Percentiles rank a stretch among this genome's conserved stretches.
These are phyloP conservation scores for Eledona agricola DNA, from an alignment of 2,888 invertebrate species.

Conservation along the genomic window DNA sequence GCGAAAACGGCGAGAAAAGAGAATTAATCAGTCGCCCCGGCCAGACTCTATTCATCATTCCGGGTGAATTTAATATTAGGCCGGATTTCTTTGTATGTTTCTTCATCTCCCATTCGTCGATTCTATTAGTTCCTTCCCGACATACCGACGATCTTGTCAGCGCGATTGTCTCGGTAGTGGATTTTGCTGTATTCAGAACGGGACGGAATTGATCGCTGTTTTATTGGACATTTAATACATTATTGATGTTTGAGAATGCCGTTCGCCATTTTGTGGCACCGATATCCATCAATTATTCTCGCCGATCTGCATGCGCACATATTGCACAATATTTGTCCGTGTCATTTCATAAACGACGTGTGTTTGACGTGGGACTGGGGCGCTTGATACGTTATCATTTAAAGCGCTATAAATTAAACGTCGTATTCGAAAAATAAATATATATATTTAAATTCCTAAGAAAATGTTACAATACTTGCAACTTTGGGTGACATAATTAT, in stretches of 20 bases:
- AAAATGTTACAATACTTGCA: slow-evolving; percentile 11
- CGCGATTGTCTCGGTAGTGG: slow-evolving; percentile 43
- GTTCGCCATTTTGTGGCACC: slow-evolving; percentile 15
- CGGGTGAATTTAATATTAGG: too few relatives aligned
- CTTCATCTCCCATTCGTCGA: slow-evolving; percentile 5
- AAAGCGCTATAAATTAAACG: too few relatives aligned
- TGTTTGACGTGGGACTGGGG: slow-evolving; percentile 5
- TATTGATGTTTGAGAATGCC: slow-evolving; percentile 40
- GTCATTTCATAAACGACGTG: too few relatives aligned
- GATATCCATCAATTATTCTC: slow-evolving; percentile 20
- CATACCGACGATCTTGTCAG: slow-evolving; percentile 37
- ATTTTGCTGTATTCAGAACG: slow-evolving; percentile 45
- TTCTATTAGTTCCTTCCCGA: slow-evolving; percentile 27
- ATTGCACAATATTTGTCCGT: background rate
- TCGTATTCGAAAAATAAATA: slow-evolving; percentile 9
- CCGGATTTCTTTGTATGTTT: slow-evolving; percentile 13
- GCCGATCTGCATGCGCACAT: too few relatives aligned
- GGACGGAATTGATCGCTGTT: slow-evolving; percentile 41
- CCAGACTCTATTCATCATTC: too few relatives aligned
- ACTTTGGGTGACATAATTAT: slow-evolving; percentile 14
- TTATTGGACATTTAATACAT: slow-evolving; percentile 45
- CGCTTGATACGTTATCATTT: slow-evolving; percentile 12
- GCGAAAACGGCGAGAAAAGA: too few relatives aligned
- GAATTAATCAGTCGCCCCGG: too few relatives aligned
- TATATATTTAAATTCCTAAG: slow-evolving; percentile 4